These are phyloP conservation scores for Acipenser oxyrinchus DNA, from an alignment of 2,797 vertebrate species.

Conservation along the genomic window DNA sequence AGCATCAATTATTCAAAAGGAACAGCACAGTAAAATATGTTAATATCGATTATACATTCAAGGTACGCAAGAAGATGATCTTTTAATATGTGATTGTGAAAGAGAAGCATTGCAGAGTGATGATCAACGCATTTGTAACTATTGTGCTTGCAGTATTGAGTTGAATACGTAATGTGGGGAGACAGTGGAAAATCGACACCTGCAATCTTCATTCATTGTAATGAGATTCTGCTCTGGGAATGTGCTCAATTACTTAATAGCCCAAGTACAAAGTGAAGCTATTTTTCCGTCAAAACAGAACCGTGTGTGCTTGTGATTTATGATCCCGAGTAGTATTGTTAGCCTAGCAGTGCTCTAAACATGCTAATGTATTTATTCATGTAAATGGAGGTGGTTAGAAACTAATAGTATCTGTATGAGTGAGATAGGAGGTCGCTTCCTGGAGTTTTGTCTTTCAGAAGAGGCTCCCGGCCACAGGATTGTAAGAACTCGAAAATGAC, in stretches of 20 bases:
- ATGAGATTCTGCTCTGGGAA: slow-evolving; percentile 18
- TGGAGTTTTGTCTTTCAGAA: not conserved
- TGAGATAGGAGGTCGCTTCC: not conserved
- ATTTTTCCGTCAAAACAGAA: slow-evolving; percentile 9
- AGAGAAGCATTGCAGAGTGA: slow-evolving; percentile 15
- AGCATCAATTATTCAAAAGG: slow-evolving; percentile 46
- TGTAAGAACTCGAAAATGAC: not conserved
- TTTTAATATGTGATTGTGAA: slow-evolving; percentile 33
- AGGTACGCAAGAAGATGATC: slow-evolving; percentile 37
- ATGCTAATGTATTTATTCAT: not conserved
- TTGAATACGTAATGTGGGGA: slow-evolving; percentile 9
- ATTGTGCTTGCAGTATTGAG: slow-evolving; percentile 15
- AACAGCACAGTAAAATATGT: slow-evolving; percentile 38
- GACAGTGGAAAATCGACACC: slow-evolving; percentile 4
- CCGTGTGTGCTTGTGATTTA: not conserved
- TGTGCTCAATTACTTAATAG: not conserved
- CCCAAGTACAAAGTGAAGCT: not conserved
- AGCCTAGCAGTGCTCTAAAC: not conserved
- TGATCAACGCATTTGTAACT: slow-evolving; percentile 13
- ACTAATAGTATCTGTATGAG: not conserved
- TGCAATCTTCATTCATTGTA: slow-evolving; percentile 7
- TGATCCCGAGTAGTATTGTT: not conserved
- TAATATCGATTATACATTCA: slow-evolving; percentile 41
- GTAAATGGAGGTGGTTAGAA: not conserved
- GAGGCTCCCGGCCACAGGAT: not conserved